Evolutionary conservation across 1,140 invertebrate genomes (phyloP).

Genomic region (Popillia japonica): DNA sequence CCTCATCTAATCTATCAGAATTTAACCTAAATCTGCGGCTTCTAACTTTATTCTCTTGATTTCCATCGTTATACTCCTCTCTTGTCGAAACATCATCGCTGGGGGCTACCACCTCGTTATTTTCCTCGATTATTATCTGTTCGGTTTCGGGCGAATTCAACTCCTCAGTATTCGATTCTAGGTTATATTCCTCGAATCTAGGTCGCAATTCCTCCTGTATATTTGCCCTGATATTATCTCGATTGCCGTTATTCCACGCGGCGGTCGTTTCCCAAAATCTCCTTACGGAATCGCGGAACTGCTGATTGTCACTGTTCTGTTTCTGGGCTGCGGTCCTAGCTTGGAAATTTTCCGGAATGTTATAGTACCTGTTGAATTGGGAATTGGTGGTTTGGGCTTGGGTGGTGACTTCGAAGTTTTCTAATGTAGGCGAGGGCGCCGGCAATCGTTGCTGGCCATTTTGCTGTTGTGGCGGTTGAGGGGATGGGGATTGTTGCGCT

Average conservation of each 20-base stretch:
- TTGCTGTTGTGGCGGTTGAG: background rate
- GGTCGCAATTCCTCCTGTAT: conserved; percentile 26
- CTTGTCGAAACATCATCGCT: background rate
- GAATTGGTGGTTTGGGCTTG: background rate
- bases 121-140: background rate
- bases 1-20: conserved; percentile 34
- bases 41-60: conserved; percentile 29
- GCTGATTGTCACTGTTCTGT: background rate
- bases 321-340: background rate
- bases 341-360: conserved; percentile 2
- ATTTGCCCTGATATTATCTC: background rate
- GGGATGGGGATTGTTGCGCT: background rate
- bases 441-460: background rate
- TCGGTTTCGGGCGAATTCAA: background rate
- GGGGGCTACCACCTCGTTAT: background rate
- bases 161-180: conserved; percentile 38
- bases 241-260: background rate
- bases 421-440: background rate
- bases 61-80: background rate
- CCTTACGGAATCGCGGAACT: conserved; percentile 20
- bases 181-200: conserved; percentile 40
- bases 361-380: conserved; percentile 7
- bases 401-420: conserved; percentile 19
- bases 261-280: conserved; percentile 27
- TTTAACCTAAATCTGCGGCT: conserved; percentile 36